Evolutionary conservation across 1,140 invertebrate species (phyloP), one percentile per base, ranked within the genome.

Genomic region (Panonychus citri): DNA sequence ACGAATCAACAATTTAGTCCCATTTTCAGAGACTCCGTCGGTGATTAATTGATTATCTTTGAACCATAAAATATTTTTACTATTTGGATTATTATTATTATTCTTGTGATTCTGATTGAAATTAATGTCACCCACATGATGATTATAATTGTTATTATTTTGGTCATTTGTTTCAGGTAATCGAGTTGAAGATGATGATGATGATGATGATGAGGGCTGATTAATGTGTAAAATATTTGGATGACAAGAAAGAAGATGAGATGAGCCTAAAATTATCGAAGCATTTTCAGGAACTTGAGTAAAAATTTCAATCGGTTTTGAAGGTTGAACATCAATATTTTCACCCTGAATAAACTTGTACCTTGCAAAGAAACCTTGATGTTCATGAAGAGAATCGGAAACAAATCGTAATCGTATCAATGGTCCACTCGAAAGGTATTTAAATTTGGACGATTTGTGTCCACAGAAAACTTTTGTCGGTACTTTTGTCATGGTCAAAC

Each of bases 381-480:
- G 61, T 58, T 62, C 59, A 26, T 48, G 49, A 51, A 61, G 59
- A 53, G 56, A 48, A 53, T 62, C 61, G 5, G 57, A 57, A 39
- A 54, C 42, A 24, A 62, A 62, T 15, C 39, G n/a, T 4, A 62
- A 25, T 34, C 50, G 3, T 5, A 64, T 55, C 34, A 53, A 50
- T 21, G 59, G 59, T 8, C 40, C 49, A 1, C 34, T 52, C 3
- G 62, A 61, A 30, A 60, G 46, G 25, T 61, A 57, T 17, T 60
- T 59, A 13, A 57, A 59, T 12, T 50, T 51, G 43, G 59, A 55
- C 7, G 21, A 30, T 3, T 28, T 54, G 19, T 30, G 42, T 17
- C 61, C 62, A 48, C 62, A 64, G n/a, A 59, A 59, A 3, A 37
- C 52, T 10, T 54, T 53, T n/a, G 57, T 34, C 15, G 42, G 19